Conservation (phyloP, 2,888 invertebrate genomes). For the Neuroscelio doddi region DNA sequence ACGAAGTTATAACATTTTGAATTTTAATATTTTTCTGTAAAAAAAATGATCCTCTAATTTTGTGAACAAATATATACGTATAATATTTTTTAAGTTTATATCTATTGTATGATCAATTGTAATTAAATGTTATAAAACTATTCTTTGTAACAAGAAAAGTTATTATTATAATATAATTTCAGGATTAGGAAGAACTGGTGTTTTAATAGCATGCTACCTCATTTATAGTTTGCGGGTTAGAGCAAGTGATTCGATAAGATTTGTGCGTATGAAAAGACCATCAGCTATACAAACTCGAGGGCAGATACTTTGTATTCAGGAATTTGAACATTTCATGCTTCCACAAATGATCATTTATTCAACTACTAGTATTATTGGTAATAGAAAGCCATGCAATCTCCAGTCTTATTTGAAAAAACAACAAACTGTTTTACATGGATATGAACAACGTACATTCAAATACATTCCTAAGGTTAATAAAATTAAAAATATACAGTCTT, state of each 20-base stretch:
- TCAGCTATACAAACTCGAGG: conserved; percentile 87
- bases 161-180: conserved; percentile 39
- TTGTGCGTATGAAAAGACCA: conserved; percentile 83
- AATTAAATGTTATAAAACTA: not conserved
- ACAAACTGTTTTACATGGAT: conserved; percentile 82
- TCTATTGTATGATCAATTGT: not conserved
- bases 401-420: conserved; percentile 82
- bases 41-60: no score
- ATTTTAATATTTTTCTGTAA: no score
- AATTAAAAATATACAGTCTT: no score
- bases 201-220: conserved; percentile 89
- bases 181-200: conserved; percentile 89
- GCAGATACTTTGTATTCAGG: conserved; percentile 86
- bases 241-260: conserved; percentile 86
- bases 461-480: conserved; percentile 86
- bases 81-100: no score
- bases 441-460: conserved; percentile 83
- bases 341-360: conserved; percentile 84
- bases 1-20: no score
- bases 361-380: conserved; percentile 75
- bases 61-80: no score
- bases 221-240: conserved; percentile 84
- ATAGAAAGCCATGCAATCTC: conserved; percentile 73
- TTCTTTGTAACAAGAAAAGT: no score
- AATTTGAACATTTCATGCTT: conserved; percentile 86